A percentile compares a stretch with the other conserved stretches of the same genome.
Evolutionary conservation across 37 sponge, comb jelly and placozoan species (phyloP).

Genomic region (Chondrilla cf. caribensis): DNA sequence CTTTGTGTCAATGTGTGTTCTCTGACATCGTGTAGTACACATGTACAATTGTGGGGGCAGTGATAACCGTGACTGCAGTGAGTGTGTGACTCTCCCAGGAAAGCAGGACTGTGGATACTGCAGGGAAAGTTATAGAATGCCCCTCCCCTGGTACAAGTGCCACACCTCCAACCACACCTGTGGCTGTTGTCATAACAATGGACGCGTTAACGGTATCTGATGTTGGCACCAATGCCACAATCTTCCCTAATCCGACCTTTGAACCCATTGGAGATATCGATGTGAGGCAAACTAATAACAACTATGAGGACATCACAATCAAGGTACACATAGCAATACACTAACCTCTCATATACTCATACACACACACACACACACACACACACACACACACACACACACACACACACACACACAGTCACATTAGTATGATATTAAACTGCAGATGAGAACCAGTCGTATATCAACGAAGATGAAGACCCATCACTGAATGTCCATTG

Average conservation of each 20-base stretch:
- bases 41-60: background rate
- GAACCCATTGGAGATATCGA: background rate
- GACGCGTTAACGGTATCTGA: background rate
- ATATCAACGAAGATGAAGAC: too few species aligned
- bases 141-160: background rate
- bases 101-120: slow-evolving; percentile 21
- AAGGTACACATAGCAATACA: too few species aligned
- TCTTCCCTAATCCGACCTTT: slow-evolving; percentile 9
- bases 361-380: too few species aligned
- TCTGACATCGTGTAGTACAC: background rate
- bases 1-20: too few species aligned
- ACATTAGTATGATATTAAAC: too few species aligned
- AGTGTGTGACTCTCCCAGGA: slow-evolving; percentile 10
- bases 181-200: background rate
- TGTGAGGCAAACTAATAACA: background rate
- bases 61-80: background rate
- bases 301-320: background rate
- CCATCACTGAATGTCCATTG: too few species aligned
- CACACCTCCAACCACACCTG: background rate
- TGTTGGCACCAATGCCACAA: background rate
- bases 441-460: too few species aligned
- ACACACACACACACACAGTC: slow-evolving; percentile 20
- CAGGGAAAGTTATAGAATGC: slow-evolving; percentile 7
- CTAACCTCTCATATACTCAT: too few species aligned
- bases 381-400: background rate